A percentile compares a stretch with the other conserved stretches of the same genome.
phyloP scores from a whole-genome alignment of 2,797 vertebrate genomes.

The Ambastaia sidthimunki region DNA sequence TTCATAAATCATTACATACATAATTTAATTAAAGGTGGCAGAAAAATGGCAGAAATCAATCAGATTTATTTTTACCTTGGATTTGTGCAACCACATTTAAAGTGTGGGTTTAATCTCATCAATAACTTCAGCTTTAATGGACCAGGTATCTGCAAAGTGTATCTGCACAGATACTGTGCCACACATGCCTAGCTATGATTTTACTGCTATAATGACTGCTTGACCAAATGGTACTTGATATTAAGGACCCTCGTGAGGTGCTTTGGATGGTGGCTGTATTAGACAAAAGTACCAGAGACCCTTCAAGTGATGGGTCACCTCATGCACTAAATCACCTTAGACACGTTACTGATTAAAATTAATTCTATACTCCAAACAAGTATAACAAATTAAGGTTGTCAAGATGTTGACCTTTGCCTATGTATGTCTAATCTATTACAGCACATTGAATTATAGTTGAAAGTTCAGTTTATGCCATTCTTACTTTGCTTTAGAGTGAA shows the following conservation, averaged over 20 bases:
- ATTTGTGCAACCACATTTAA: too few relatives aligned
- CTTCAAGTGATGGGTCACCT: constrained; percentile 29
- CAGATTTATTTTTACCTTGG: too few relatives aligned
- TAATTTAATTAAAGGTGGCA: too few relatives aligned
- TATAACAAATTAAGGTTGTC: constrained; percentile 13
- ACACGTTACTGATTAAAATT: constrained; percentile 20
- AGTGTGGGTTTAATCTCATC: too few relatives aligned
- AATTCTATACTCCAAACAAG: constrained; percentile 23
- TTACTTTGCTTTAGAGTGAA: not conserved
- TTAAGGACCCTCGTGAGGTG: constrained; percentile 39
- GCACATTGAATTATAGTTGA: constrained; percentile 26
- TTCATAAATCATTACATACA: too few relatives aligned
- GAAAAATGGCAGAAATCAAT: too few relatives aligned
- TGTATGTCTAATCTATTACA: constrained; percentile 7
- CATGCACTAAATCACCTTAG: constrained; percentile 27
- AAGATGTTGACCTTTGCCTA: constrained; percentile 29
- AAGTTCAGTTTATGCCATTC: constrained; percentile 18
- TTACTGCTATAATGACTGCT: not conserved
- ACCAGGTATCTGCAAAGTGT: not conserved
- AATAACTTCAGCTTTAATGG: too few relatives aligned
- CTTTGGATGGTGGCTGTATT: constrained; percentile 22
- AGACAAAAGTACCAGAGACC: not conserved
- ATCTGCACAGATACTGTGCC: not conserved
- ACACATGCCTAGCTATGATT: not conserved
- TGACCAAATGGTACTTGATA: constrained; percentile 46